phyloP scores from a whole-genome alignment of 2,888 invertebrate species.

The Temnothorax unifasciatus region DNA sequence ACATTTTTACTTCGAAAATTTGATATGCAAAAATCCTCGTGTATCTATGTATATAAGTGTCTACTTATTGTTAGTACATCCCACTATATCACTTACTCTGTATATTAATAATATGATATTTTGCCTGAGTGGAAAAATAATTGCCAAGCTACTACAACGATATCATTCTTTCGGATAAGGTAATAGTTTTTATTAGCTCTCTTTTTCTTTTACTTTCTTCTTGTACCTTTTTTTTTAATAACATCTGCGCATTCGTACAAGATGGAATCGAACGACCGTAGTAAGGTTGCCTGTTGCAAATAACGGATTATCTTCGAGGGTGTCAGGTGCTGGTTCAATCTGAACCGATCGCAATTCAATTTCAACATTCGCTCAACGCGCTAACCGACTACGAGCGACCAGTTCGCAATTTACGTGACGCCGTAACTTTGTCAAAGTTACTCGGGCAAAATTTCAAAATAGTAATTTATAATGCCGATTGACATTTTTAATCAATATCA shows the following conservation, averaged over 20 bases:
- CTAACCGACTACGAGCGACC: conserved; percentile 76
- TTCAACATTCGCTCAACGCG: conserved; percentile 81
- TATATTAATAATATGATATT: too few relatives aligned
- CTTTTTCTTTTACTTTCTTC: neutral
- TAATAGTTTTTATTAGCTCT: neutral
- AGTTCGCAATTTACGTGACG: conserved; percentile 69
- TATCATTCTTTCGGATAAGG: neutral
- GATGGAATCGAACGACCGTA: conserved; percentile 66
- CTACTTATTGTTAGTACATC: too few relatives aligned
- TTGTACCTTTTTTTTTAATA: conserved; percentile 58
- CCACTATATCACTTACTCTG: too few relatives aligned
- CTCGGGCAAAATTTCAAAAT: conserved; percentile 41
- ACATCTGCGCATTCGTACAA: conserved; percentile 63
- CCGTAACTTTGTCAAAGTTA: conserved; percentile 65
- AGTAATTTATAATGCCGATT: conserved; percentile 46
- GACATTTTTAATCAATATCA: conserved; percentile 35
- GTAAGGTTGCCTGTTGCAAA: conserved; percentile 77
- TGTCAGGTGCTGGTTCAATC: conserved; percentile 83
- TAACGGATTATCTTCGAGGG: conserved; percentile 81
- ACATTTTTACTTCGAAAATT: conserved; percentile 3
- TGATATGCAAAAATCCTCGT: neutral
- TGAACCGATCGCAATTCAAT: conserved; percentile 82
- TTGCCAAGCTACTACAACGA: neutral
- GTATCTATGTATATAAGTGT: neutral
- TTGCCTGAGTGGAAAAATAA: neutral